These are phyloP conservation scores for Stenchaetothrips biformis DNA, from an alignment of 2,888 invertebrate genomes.

Conservation along the genomic window DNA sequence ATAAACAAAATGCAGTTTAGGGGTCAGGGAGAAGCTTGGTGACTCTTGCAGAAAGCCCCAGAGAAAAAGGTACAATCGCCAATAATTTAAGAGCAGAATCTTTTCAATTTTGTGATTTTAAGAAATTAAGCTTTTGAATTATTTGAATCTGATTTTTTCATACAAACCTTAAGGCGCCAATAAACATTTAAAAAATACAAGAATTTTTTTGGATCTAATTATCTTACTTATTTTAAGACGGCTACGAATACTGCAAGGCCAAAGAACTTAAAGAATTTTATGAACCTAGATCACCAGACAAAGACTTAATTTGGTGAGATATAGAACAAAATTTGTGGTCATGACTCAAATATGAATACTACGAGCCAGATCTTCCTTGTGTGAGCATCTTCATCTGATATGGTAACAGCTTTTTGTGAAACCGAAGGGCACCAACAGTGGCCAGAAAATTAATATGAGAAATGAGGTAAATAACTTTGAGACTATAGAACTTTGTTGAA, in stretches of 20 bases:
- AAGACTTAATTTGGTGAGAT: constrained; percentile 8
- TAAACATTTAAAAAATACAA: neutral
- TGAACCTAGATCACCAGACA: neutral
- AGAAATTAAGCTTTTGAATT: constrained; percentile 4
- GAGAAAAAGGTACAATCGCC: constrained; percentile 21
- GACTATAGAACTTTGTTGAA: neutral
- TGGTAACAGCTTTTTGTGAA: neutral
- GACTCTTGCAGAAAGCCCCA: constrained; percentile 12
- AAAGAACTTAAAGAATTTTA: neutral
- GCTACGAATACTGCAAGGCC: constrained; percentile 8
- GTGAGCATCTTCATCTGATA: neutral
- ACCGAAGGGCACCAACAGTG: neutral
- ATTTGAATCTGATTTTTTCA: constrained; percentile 21
- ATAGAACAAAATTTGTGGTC: neutral
- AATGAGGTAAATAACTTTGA: neutral
- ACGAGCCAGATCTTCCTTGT: neutral
- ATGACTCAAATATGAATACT: neutral
- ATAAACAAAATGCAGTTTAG: constrained; percentile 13
- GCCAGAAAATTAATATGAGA: neutral
- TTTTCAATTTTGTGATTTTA: constrained; percentile 22
- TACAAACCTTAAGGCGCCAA: constrained; percentile 8
- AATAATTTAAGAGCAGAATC: neutral
- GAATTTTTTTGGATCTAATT: constrained; percentile 20
- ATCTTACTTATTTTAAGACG: constrained; percentile 8
- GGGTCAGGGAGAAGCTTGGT: constrained; percentile 17